Base-by-base conservation (phyloP, 2,113 vertebrate genomes). In the Carassius carassius region DNA sequence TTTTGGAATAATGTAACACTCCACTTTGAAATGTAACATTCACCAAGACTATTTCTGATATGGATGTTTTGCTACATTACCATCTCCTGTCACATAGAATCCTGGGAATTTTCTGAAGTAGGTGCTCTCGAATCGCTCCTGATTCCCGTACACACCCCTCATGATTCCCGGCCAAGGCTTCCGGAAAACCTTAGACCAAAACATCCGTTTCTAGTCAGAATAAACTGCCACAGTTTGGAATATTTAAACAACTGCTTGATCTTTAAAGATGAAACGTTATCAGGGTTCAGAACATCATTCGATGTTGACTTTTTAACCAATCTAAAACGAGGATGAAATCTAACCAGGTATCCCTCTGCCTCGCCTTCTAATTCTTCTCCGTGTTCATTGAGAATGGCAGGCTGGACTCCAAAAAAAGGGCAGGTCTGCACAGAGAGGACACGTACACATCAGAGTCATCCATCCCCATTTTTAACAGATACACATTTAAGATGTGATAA, bases 91-190 rank as follows among this genome's bases (percentile, higher is more conserved):
- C 74, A 96, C 92, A 63, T 95, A 95, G 87, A 93, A 95, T n/a
- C 95, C 95, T 0, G 94, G 94, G 74, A 96, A 96, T 79, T 95
- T 95, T 87, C 91, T 93, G 88, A 96, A 96, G 91, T 96, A 95
- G 4, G 91, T 95, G 44, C 89, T 94, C 87, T 96, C 94, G 19
- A 95, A 96, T 25, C 93, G 92, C 73, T 95, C 94, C 0, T 94
- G 93, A 90, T 95, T 94, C 85, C 86, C 87, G 82, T 94, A 93
- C 78, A 95, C 81, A 1, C 92, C 92, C 19, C 95, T 92, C 95
- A 95, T 95, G 78, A 96, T 94, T 70, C 94, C 94, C 2, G 95
- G 95, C 95, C 95, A 96, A 12, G 95, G 95, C 60, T 91, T 92
- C 81, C 88, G 90, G 89, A 96, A 96, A 8, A 95, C 95, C 95